Conservation (phyloP, 2,888 invertebrate genomes). For the Pimpla rufipes region DNA sequence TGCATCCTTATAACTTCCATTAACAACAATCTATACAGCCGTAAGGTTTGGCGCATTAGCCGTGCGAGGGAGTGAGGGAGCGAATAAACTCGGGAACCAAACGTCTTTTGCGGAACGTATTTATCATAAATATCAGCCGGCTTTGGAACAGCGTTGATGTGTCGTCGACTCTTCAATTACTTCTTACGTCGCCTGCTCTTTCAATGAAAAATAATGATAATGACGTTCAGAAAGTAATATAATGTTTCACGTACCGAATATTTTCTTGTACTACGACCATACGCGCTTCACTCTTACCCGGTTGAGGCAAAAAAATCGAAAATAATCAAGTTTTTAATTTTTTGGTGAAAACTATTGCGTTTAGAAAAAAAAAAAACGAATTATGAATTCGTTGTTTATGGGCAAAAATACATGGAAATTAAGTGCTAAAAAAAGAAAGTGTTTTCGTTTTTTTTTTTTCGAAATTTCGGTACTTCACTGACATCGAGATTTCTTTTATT, state of each 20-base stretch:
- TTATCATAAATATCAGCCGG: constrained; percentile 51
- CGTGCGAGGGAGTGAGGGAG: constrained; percentile 25
- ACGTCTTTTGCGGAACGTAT: constrained; percentile 43
- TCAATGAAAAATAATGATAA: neutral
- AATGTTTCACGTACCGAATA: neutral
- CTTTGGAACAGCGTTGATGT: neutral
- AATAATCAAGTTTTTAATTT: too few species aligned
- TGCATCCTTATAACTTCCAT: constrained; percentile 84
- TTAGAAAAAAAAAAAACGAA: too few species aligned
- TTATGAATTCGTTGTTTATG: too few species aligned
- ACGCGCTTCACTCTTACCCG: too few species aligned
- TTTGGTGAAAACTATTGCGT: too few species aligned
- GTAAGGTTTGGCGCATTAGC: constrained; percentile 80
- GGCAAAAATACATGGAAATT: too few species aligned
- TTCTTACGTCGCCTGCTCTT: neutral
- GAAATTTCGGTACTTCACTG: too few species aligned
- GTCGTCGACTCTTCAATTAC: neutral
- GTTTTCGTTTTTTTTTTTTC: too few species aligned
- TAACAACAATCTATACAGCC: constrained; percentile 83
- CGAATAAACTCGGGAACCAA: constrained; percentile 32
- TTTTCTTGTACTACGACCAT: too few species aligned
- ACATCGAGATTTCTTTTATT: too few species aligned
- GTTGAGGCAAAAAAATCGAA: too few species aligned
- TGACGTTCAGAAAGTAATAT: neutral
- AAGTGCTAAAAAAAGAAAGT: too few species aligned